A percentile compares a stretch with the other conserved stretches of the same genome.
phyloP scores from a whole-genome alignment of 2,888 invertebrate genomes.

The Polylopha cassiicola region DNA sequence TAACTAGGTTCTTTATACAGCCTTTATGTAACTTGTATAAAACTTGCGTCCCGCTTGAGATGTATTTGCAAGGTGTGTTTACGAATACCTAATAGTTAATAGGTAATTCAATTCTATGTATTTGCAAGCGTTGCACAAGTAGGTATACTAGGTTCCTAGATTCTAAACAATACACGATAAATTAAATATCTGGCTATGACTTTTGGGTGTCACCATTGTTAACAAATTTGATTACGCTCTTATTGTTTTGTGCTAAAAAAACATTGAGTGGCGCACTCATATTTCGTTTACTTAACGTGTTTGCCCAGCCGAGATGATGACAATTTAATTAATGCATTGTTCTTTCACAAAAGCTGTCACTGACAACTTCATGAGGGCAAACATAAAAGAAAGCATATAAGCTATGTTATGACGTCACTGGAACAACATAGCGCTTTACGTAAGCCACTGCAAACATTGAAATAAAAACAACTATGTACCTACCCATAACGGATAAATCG shows the following conservation, averaged over 20 bases:
- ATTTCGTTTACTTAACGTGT: conserved; percentile 44
- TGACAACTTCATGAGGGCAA: conserved; percentile 17
- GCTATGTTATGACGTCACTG: conserved; percentile 3
- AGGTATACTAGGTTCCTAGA: too few species aligned
- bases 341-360: conserved; percentile 36
- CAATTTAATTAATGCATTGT: conserved; percentile 55
- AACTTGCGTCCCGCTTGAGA: too few species aligned
- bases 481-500: too few species aligned
- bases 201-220: conserved; percentile 13
- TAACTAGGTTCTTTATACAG: too few species aligned
- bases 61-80: too few species aligned
- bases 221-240: conserved; percentile 26
- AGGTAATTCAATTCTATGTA: too few species aligned
- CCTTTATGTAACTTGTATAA: too few species aligned
- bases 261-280: conserved; percentile 43
- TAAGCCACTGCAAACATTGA: conserved; percentile 2
- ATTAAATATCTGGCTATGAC: background rate
- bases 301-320: conserved; percentile 39
- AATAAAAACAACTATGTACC: too few species aligned
- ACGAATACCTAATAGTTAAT: too few species aligned
- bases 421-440: conserved; percentile 1
- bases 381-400: too few species aligned
- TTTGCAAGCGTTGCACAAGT: too few species aligned
- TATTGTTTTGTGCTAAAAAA: conserved; percentile 34
- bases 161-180: background rate